These are phyloP conservation scores for Halcyon chelicuti DNA, from an alignment of 2,797 vertebrate genomes.

Conservation along the genomic window DNA sequence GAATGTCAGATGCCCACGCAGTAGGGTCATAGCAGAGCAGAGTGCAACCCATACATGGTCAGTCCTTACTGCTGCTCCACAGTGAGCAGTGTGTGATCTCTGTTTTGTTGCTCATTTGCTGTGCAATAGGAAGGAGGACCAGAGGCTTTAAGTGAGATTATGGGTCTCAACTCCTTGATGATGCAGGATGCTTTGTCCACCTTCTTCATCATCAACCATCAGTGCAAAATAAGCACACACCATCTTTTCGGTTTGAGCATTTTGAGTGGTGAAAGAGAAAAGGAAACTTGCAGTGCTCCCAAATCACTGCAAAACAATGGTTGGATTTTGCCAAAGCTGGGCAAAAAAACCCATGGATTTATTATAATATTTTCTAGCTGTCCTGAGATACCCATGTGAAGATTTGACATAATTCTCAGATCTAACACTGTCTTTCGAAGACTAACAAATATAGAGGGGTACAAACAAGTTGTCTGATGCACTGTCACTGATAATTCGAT, in stretches of 20 bases:
- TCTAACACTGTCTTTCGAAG: background rate
- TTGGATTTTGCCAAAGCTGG: background rate
- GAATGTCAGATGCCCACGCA: background rate
- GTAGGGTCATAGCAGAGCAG: background rate
- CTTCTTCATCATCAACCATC: background rate
- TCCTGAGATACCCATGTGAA: background rate
- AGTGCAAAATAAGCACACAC: rapidly evolving
- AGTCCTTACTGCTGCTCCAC: background rate
- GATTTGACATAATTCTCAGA: background rate
- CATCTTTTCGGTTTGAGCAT: background rate
- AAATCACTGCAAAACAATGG: background rate
- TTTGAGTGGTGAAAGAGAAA: background rate
- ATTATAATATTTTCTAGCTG: background rate
- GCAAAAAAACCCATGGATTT: background rate
- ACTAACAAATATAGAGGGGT: background rate
- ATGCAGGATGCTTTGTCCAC: background rate
- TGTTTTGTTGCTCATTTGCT: background rate
- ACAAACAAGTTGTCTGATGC: background rate
- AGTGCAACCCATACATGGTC: rapidly evolving
- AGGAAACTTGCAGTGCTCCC: background rate
- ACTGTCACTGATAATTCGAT: background rate
- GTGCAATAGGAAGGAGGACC: background rate
- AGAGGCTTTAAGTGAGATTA: background rate
- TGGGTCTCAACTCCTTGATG: background rate
- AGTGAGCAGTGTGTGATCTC: background rate